Percentiles rank a stretch among this genome's conserved stretches.
phyloP scores from a whole-genome alignment of 1,140 invertebrate species.

The Drosophila nigrodunni region DNA sequence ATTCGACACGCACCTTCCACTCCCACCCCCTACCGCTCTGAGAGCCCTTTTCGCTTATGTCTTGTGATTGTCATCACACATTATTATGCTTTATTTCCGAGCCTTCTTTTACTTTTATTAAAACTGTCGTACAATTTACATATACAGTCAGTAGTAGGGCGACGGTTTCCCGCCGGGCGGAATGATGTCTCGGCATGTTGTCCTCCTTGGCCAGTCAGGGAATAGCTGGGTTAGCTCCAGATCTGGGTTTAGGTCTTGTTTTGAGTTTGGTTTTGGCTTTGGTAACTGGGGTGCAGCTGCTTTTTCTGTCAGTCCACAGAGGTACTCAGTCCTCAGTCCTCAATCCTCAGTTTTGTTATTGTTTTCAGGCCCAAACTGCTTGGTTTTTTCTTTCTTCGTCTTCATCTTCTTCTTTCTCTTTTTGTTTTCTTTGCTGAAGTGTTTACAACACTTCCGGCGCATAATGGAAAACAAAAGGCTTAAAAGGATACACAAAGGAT shows the following conservation, averaged over 20 bases:
- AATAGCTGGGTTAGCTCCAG: not conserved
- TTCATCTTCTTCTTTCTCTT: conserved; percentile 1
- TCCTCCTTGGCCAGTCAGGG: conserved; percentile 18
- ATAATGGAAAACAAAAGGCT: conserved; percentile 83
- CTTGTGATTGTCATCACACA: conserved; percentile 67
- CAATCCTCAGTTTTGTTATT: conserved; percentile 42
- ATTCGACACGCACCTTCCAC: conserved; percentile 68
- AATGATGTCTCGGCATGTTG: conserved; percentile 49
- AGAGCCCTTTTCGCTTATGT: conserved; percentile 14
- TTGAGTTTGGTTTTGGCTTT: conserved; percentile 17
- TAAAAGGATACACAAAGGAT: conserved; percentile 83
- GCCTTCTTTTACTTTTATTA: conserved; percentile 62
- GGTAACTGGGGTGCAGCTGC: conserved; percentile 35
- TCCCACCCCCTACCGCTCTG: not conserved
- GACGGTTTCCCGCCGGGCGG: conserved; percentile 45
- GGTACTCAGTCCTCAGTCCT: not conserved
- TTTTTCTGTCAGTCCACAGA: conserved; percentile 21
- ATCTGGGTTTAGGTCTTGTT: conserved; percentile 21
- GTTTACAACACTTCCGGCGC: conserved; percentile 81
- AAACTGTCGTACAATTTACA: conserved; percentile 66
- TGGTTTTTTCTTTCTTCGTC: conserved; percentile 6
- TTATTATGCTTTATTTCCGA: conserved; percentile 82
- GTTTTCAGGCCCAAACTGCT: conserved; percentile 33
- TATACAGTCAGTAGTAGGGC: conserved; percentile 17
- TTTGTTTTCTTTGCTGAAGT: conserved; percentile 49